phyloP scores from a whole-genome alignment of 1,140 invertebrate genomes.

The Tetramorium parvispinum region DNA sequence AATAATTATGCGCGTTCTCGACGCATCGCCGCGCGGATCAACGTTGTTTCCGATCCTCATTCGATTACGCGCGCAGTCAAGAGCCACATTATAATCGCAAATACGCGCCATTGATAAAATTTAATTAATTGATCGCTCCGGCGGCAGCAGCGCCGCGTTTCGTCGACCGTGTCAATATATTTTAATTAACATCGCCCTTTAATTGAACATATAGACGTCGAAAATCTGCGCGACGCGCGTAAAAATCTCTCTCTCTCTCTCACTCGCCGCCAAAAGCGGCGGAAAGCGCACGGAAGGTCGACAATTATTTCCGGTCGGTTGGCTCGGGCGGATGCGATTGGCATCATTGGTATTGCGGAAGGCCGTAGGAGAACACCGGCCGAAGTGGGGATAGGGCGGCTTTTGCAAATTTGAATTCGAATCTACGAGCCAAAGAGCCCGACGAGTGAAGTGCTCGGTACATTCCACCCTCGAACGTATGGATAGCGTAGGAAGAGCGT shows the following conservation, averaged over 20 bases:
- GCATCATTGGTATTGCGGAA: slow-evolving; percentile 41
- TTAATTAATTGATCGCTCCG: slow-evolving; percentile 58
- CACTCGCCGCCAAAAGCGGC: not conserved
- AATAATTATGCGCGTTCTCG: slow-evolving; percentile 29
- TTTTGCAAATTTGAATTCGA: slow-evolving; percentile 64
- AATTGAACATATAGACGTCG: slow-evolving; percentile 28
- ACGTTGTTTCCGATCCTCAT: slow-evolving; percentile 15
- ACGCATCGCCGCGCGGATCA: slow-evolving; percentile 16
- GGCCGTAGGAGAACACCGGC: not conserved
- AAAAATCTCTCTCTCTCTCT: not conserved
- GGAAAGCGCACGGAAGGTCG: slow-evolving; percentile 52
- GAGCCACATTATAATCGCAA: slow-evolving; percentile 39
- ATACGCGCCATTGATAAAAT: slow-evolving; percentile 46
- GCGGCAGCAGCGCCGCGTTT: too few relatives aligned
- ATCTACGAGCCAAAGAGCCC: slow-evolving; percentile 44
- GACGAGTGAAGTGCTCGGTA: slow-evolving; percentile 62
- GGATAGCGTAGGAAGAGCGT: slow-evolving; percentile 29
- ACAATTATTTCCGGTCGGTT: slow-evolving; percentile 56
- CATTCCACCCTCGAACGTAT: slow-evolving; percentile 49
- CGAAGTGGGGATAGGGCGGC: slow-evolving; percentile 43
- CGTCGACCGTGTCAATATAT: slow-evolving; percentile 32
- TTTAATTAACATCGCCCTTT: slow-evolving; percentile 58
- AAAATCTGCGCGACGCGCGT: not conserved
- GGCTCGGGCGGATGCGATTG: slow-evolving; percentile 44
- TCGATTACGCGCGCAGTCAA: not conserved